A percentile compares a stretch with the other conserved stretches of the same genome.
These are phyloP conservation scores for Prietella phreatophila DNA, from an alignment of 2,113 vertebrate genomes.

Conservation along the genomic window DNA sequence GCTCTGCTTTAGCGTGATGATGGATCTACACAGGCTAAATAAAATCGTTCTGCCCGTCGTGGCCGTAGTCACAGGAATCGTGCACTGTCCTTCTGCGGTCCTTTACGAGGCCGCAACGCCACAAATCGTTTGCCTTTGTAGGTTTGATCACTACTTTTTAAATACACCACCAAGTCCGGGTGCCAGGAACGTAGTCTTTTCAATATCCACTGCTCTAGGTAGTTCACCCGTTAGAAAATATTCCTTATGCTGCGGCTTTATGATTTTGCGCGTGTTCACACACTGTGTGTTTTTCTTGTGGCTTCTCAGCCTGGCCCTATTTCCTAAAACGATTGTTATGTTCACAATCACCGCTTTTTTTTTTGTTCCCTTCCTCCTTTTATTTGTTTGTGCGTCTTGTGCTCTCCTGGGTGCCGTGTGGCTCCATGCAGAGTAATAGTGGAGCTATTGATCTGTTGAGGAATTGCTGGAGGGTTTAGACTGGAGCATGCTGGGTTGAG, in stretches of 20 bases:
- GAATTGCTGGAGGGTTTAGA: slow-evolving; percentile 28
- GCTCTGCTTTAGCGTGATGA: not conserved
- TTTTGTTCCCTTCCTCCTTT: not conserved
- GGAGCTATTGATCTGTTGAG: slow-evolving; percentile 37
- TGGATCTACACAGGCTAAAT: not conserved
- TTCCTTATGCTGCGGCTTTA: not conserved
- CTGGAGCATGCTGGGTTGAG: slow-evolving; percentile 31
- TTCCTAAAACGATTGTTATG: slow-evolving; percentile 19
- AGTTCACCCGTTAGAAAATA: not conserved
- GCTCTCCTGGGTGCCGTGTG: slow-evolving; percentile 30
- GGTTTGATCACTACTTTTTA: not conserved
- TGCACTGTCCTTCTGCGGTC: not conserved
- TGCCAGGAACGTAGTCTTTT: not conserved
- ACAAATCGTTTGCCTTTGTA: not conserved
- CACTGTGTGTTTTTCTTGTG: slow-evolving; percentile 28
- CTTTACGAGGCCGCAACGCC: not conserved
- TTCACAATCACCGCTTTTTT: slow-evolving; percentile 19
- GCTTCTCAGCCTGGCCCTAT: not conserved
- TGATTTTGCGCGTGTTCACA: not conserved
- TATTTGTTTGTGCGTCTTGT: slow-evolving; percentile 40
- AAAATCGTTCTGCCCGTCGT: not conserved
- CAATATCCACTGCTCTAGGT: not conserved
- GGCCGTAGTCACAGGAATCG: not conserved
- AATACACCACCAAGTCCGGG: not conserved
- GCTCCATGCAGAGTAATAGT: slow-evolving; percentile 40